phyloP scores from a whole-genome alignment of 2,888 invertebrate genomes.

The Serrognathus titanus region DNA sequence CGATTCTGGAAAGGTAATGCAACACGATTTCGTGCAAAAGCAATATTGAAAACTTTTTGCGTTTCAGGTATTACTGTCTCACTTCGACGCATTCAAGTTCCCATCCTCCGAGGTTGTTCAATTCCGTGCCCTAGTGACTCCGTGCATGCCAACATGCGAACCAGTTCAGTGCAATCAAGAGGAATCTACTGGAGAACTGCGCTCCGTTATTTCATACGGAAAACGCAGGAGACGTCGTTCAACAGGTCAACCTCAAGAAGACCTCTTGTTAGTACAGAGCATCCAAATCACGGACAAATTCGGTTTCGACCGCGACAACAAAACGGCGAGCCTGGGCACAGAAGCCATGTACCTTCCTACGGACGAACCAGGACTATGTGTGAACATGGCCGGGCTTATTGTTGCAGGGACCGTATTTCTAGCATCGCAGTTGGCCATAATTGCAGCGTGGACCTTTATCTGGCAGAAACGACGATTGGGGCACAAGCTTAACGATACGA shows the following conservation, averaged over 20 bases:
- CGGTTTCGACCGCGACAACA: slow-evolving; percentile 68
- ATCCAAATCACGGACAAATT: slow-evolving; percentile 93
- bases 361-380: slow-evolving; percentile 61
- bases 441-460: slow-evolving; percentile 85
- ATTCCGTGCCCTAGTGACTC: slow-evolving; percentile 92
- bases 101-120: slow-evolving; percentile 93
- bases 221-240: slow-evolving; percentile 71
- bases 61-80: slow-evolving; percentile 75
- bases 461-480: slow-evolving; percentile 71
- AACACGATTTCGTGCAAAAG: neutral
- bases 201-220: slow-evolving; percentile 80
- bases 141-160: slow-evolving; percentile 90
- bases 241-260: slow-evolving; percentile 59
- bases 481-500: slow-evolving; percentile 58
- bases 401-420: slow-evolving; percentile 83
- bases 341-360: slow-evolving; percentile 71
- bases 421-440: slow-evolving; percentile 80
- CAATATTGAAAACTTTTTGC: slow-evolving; percentile 19
- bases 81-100: slow-evolving; percentile 96
- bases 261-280: slow-evolving; percentile 83
- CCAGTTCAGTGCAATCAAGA: slow-evolving; percentile 86
- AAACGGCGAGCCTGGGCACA: slow-evolving; percentile 51
- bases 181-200: slow-evolving; percentile 78
- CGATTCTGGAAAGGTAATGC: slow-evolving; percentile 69
- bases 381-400: slow-evolving; percentile 77